Evolutionary conservation across 2,888 invertebrate species (phyloP).

Genomic region (Yponomeuta sedellus): DNA sequence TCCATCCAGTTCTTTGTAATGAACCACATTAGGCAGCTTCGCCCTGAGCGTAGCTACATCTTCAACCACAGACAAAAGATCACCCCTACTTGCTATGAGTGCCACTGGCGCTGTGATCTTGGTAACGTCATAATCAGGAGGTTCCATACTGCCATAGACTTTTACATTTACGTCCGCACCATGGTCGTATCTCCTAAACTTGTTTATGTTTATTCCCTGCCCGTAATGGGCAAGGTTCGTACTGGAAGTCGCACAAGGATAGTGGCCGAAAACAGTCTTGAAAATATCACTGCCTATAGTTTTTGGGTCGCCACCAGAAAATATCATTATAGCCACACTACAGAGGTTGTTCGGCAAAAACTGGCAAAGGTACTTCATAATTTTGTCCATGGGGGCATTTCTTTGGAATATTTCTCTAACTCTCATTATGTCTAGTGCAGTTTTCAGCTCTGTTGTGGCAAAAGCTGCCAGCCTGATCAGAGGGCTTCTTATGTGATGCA

Average conservation of each 20-base stretch:
- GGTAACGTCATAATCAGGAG: slow-evolving; percentile 80
- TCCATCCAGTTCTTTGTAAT: slow-evolving; percentile 74
- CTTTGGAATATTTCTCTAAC: not conserved
- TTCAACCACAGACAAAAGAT: slow-evolving; percentile 81
- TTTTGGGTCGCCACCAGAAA: not conserved
- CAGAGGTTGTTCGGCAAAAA: not conserved
- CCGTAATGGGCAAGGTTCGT: slow-evolving; percentile 83
- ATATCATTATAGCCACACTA: not conserved
- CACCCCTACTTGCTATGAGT: slow-evolving; percentile 81
- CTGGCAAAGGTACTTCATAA: not conserved
- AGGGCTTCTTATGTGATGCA: slow-evolving; percentile 80
- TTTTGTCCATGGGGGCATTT: not conserved
- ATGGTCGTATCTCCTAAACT: slow-evolving; percentile 83
- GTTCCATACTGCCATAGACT: slow-evolving; percentile 73
- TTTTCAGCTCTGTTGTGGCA: not conserved
- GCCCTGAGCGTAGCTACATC: slow-evolving; percentile 77
- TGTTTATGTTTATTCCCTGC: slow-evolving; percentile 75
- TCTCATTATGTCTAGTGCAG: not conserved
- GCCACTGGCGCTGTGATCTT: slow-evolving; percentile 79
- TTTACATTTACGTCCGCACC: slow-evolving; percentile 76
- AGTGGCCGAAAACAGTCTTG: slow-evolving; percentile 82
- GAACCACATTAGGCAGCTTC: slow-evolving; percentile 72
- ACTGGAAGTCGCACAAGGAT: slow-evolving; percentile 85
- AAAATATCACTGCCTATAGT: slow-evolving; percentile 82
- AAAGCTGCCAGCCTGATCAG: slow-evolving; percentile 80